Evolutionary conservation across 92 coral and sea anemone genomes (phyloP), one percentile per base, ranked within the genome.

Genomic region (Anthopleura xanthogrammica): DNA sequence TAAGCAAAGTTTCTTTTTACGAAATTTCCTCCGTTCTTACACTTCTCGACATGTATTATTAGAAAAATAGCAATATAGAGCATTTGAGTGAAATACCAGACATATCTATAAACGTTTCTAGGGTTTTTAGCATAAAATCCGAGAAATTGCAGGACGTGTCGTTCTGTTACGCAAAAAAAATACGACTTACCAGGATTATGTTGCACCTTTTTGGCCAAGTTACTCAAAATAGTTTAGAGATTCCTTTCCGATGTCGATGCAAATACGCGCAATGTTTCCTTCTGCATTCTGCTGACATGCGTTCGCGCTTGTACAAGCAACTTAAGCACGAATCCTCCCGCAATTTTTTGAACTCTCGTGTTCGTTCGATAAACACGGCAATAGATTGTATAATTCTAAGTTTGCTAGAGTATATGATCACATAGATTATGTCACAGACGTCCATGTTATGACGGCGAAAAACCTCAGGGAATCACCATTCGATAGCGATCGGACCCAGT

Each of bases 381-480:
- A 5, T 62, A n/a, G 36, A 9, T 36, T 68, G 42, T 68, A 29
- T 24, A 11, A n/a, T 36, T 12, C 41, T 29, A 24, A 36, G 12
- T 36, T 36, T 68, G 29, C 42, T 7, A 29, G 14, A 8, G 13
- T 22, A 22, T 29, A 68, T 29, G 41, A 68, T 16, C 19, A 68
- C 74, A 68, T 29, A 12, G 41, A 52, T 55, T 41, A 20, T 19
- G 60, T 23, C 17, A 77, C 60, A 20, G 80, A 7, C 42, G 80
- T 68, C 20, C 22, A 77, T 50, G 60, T 46, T 55, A 12, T 50
- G 60, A 77, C 60, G 20, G 4, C 22, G 3, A 12, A 19, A 55
- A 50, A 20, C 7, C 40, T 77, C 84, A 81, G 84, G 84, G 84
- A 81, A 81, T 81, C 84, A 64, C 84, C 84, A 71, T 81, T 81